Evolutionary conservation across 2,888 invertebrate species (phyloP), one percentile per base, ranked within the genome.

Genomic region (Chrysodeixis includens): DNA sequence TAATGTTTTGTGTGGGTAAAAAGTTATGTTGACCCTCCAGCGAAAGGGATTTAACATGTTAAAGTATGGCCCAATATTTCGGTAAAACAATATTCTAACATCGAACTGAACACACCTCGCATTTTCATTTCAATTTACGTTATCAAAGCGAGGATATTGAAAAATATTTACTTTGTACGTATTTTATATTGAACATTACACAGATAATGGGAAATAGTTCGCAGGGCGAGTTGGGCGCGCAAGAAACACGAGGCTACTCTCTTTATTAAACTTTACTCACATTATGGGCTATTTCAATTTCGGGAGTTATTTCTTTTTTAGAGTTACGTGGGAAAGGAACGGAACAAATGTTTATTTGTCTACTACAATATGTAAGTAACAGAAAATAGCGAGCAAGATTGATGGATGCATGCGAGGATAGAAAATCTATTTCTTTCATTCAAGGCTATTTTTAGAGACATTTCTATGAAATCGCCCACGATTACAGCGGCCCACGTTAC

Each of bases 191-290:
- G 62, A 66, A 66, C 49, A 58, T 65, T 70, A 71, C 51, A 68
- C 54, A 71, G 64, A 66, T 79, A 79, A 78, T 78, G 58, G 75
- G 68, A 78, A 79, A 72, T 70, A 71, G 69, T 76, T 71, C 49
- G 35, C 6, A 4, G 26, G 26, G 26, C 26, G 26, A 2, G 26
- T 66, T 55, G 56, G 30, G 40, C 46, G 56, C 44, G 66, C 66
- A 71, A 18, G 18, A 74, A 69, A 60, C 66, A 56, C 56, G 61
- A 49, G 69, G 18, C 46, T 20, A 54, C 56, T 61, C 55, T 71
- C 55, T 73, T 60, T 71, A 73, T 71, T 67, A 69, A 76, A 79
- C 56, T 71, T 74, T 71, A 69, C 62, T 61, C 58, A 51, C 49
- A 22, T 53, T 49, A 40, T 51, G 62, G 60, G 22, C 46, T 26